These are phyloP conservation scores for Eptesicus fuscus DNA, from an alignment of 2,113 vertebrate genomes.

Conservation along the genomic window DNA sequence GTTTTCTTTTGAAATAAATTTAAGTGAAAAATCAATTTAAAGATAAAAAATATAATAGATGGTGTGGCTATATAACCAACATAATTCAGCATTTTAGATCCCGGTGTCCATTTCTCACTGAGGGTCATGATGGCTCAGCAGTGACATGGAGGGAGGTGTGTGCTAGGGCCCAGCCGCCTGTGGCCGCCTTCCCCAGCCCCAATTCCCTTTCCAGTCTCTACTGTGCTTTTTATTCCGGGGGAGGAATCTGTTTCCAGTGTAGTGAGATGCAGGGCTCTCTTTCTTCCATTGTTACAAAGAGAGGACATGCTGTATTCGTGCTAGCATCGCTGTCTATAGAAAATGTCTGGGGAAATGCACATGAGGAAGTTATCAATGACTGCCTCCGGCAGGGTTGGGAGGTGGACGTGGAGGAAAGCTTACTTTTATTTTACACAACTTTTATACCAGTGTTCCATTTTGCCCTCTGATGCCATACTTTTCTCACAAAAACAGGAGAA, in stretches of 20 bases:
- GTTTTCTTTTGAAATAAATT: conserved; percentile 16
- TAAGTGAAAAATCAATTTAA: conserved; percentile 20
- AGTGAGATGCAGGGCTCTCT: not conserved
- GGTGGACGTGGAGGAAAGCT: not conserved
- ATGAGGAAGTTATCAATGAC: not conserved
- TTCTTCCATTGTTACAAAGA: not conserved
- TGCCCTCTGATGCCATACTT: not conserved
- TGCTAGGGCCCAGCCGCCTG: rapidly evolving
- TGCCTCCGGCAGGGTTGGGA: not conserved
- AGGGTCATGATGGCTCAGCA: not conserved
- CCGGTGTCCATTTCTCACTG: not conserved
- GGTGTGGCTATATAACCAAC: not conserved
- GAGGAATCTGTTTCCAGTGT: not conserved
- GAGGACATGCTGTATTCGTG: not conserved
- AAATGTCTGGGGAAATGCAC: not conserved
- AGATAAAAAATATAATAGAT: not conserved
- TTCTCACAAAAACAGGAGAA: not conserved
- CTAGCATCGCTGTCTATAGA: not conserved
- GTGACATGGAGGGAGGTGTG: too few species aligned
- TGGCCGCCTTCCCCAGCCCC: rapidly evolving
- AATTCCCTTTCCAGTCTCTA: not conserved
- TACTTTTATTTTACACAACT: not conserved
- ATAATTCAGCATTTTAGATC: not conserved
- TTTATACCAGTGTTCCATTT: not conserved
- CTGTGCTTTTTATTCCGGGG: not conserved